phyloP scores from a whole-genome alignment of 2,797 vertebrate species.

The Capromys pilorides region DNA sequence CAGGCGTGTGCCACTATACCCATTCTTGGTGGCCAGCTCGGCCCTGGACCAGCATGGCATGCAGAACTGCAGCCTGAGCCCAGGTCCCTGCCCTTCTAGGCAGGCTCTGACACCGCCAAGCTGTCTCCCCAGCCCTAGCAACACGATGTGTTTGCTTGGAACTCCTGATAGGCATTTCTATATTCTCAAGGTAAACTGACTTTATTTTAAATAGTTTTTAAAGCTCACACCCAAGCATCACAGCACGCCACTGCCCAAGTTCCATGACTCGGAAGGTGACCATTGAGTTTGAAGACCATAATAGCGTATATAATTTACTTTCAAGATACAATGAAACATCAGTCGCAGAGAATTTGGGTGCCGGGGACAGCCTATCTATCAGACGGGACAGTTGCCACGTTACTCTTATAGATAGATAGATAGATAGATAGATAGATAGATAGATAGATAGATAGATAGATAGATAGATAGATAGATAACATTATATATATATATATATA shows the following conservation, averaged over 20 bases:
- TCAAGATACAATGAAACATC: not conserved
- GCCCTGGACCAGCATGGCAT: too few relatives aligned
- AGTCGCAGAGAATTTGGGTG: not conserved
- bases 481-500: too few relatives aligned
- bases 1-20: too few relatives aligned
- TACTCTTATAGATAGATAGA: too few relatives aligned
- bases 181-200: constrained; percentile 10
- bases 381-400: not conserved
- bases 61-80: too few relatives aligned
- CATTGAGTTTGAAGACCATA: not conserved
- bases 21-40: too few relatives aligned
- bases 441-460: too few relatives aligned
- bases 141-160: constrained; percentile 37
- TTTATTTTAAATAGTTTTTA: constrained; percentile 44
- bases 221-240: not conserved
- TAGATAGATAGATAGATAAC: too few relatives aligned
- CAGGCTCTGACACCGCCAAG: too few relatives aligned
- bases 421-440: too few relatives aligned
- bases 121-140: not conserved
- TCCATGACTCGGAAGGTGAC: not conserved
- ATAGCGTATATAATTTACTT: not conserved
- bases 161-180: constrained; percentile 46
- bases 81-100: too few relatives aligned
- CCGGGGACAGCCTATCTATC: not conserved
- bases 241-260: not conserved